Base-by-base conservation (phyloP, 2,888 invertebrate genomes). In the Diploptera punctata region DNA sequence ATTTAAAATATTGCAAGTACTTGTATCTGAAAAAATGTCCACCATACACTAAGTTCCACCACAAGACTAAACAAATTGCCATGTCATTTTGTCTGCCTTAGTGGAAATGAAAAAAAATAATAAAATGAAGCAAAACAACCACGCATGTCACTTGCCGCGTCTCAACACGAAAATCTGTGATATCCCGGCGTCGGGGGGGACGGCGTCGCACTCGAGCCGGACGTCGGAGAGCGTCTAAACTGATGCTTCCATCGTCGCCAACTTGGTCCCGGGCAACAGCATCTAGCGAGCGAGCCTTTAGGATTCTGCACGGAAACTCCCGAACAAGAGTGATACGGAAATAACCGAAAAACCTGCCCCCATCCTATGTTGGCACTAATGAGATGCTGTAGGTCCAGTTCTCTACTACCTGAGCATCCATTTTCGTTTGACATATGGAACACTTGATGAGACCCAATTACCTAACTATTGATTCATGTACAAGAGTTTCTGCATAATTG, bases 341-440 rank as follows among this genome's bases (percentile, higher is more conserved):
- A 57, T 57, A n/a, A 26, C 26, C 57, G 57, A 57, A 57, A n/a
- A n/a, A n/a, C n/a, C n/a, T n/a, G n/a, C n/a, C 57, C 57, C n/a
- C 18, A 13, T n/a, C 31, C 10, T n/a, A n/a, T n/a, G n/a, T 57
- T n/a, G 26, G n/a, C 18, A 24, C 65, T 65, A 65, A 65, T 65
- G 65, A 65, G n/a, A n/a, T n/a, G n/a, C n/a, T n/a, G n/a, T n/a
- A n/a, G n/a, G 24, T 26, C 26, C 65, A 26, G 44, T 24, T 65
- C 13, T 26, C 26, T 29, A n/a, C n/a, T n/a, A n/a, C n/a, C n/a
- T n/a, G n/a, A n/a, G n/a, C n/a, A n/a, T n/a, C n/a, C n/a, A n/a
- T n/a, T n/a, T n/a, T n/a, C n/a, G n/a, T n/a, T n/a, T n/a, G n/a
- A n/a, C n/a, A n/a, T n/a, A n/a, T n/a, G n/a, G n/a, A n/a, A n/a